These are phyloP conservation scores for Thera britannica DNA, from an alignment of 2,888 invertebrate species.

Conservation along the genomic window DNA sequence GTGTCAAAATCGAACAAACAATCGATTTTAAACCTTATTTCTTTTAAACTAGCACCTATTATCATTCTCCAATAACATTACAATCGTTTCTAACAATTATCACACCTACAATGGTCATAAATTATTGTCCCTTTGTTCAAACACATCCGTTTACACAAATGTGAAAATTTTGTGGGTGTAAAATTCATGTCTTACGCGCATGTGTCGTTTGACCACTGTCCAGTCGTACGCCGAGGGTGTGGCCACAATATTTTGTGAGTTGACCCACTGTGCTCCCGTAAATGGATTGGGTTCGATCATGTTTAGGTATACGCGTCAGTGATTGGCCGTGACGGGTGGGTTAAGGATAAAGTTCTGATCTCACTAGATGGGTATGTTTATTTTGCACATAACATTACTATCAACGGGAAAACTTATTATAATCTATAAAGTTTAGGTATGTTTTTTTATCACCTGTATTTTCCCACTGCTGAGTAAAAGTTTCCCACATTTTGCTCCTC, in stretches of 20 bases:
- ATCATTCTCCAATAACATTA: slow-evolving; percentile 1
- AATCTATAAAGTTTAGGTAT: too few species aligned
- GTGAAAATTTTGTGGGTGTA: slow-evolving; percentile 63
- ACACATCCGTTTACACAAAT: slow-evolving; percentile 37
- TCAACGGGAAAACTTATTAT: too few species aligned
- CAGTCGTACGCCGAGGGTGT: slow-evolving; percentile 73
- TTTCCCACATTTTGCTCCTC: too few species aligned
- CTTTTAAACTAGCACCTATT: not conserved
- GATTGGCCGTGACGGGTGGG: slow-evolving; percentile 42
- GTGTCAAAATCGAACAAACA: slow-evolving; percentile 17
- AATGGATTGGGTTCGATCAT: slow-evolving; percentile 68
- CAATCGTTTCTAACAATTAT: slow-evolving; percentile 20
- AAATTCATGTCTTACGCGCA: slow-evolving; percentile 68
- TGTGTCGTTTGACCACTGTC: slow-evolving; percentile 80
- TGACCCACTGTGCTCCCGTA: slow-evolving; percentile 54
- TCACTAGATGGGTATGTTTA: slow-evolving; percentile 36
- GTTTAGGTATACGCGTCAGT: slow-evolving; percentile 45
- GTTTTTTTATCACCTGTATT: too few species aligned
- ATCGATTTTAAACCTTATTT: slow-evolving; percentile 3
- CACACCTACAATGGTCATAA: slow-evolving; percentile 32
- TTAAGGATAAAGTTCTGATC: slow-evolving; percentile 36
- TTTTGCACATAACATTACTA: not conserved
- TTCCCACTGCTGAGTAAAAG: too few species aligned
- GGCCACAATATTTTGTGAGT: slow-evolving; percentile 54
- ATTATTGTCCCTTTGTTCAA: slow-evolving; percentile 24